phyloP scores from a whole-genome alignment of 2,888 invertebrate genomes.

The Charanyca ferruginea region DNA sequence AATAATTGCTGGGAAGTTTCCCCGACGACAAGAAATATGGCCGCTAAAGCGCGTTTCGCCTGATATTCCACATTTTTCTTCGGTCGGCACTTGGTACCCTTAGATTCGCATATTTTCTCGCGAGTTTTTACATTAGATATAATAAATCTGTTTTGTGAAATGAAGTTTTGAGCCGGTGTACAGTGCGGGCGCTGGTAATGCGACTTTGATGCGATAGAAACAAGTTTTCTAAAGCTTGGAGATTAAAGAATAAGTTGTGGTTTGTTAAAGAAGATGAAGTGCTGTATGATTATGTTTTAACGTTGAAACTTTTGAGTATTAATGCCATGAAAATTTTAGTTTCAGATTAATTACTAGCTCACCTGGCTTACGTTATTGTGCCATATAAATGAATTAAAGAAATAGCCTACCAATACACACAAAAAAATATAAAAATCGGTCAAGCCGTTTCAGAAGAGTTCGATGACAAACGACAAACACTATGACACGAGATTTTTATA shows the following conservation, averaged over 20 bases:
- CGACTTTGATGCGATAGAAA: constrained; percentile 64
- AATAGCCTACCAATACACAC: too few relatives aligned
- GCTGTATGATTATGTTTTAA: constrained; percentile 17
- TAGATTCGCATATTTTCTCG: constrained; percentile 72
- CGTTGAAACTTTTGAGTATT: not conserved
- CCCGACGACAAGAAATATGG: constrained; percentile 70
- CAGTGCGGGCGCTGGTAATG: constrained; percentile 60
- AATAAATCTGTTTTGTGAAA: constrained; percentile 74
- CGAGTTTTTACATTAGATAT: constrained; percentile 72
- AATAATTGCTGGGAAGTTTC: constrained; percentile 73
- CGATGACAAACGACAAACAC: too few relatives aligned
- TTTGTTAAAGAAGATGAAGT: constrained; percentile 27
- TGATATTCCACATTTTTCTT: constrained; percentile 72
- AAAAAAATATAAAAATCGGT: too few relatives aligned
- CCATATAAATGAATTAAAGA: too few relatives aligned
- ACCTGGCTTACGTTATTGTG: too few relatives aligned
- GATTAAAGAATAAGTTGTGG: constrained; percentile 44
- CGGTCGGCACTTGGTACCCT: constrained; percentile 50
- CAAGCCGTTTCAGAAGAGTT: too few relatives aligned
- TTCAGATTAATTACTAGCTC: too few relatives aligned
- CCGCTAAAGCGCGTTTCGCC: constrained; percentile 58
- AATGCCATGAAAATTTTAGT: not conserved
- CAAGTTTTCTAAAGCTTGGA: constrained; percentile 48
- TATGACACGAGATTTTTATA: too few relatives aligned
- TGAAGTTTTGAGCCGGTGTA: constrained; percentile 64